These are phyloP conservation scores for Erpornis zantholeuca DNA, from an alignment of 2,113 vertebrate genomes.

Conservation along the genomic window DNA sequence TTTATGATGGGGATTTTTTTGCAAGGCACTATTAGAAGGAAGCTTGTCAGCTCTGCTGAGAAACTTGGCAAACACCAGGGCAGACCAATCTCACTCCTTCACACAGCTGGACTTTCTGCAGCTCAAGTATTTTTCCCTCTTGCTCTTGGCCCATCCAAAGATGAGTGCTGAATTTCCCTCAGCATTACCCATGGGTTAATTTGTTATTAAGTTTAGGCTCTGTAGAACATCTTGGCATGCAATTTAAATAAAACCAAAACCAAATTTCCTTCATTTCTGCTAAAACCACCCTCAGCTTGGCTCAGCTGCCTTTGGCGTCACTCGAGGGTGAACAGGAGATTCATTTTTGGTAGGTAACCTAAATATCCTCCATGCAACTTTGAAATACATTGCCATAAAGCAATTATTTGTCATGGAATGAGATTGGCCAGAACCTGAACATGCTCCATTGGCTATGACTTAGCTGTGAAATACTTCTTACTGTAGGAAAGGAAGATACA, in stretches of 20 bases:
- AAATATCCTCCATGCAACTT: constrained; percentile 11
- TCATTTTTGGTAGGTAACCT: constrained; percentile 15
- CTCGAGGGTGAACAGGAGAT: constrained; percentile 11
- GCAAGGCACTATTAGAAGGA: constrained; percentile 28
- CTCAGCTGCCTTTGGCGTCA: constrained; percentile 36
- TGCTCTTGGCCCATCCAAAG: constrained; percentile 42
- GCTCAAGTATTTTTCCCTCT: constrained; percentile 53
- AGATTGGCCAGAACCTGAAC: neutral
- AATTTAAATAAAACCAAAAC: constrained; percentile 58
- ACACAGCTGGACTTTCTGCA: constrained; percentile 54
- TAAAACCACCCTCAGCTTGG: constrained; percentile 58
- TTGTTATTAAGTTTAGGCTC: constrained; percentile 58
- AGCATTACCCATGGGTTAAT: constrained; percentile 53
- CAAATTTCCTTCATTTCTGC: constrained; percentile 48
- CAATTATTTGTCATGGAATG: neutral
- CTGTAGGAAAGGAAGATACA: constrained; percentile 4
- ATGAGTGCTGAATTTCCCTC: constrained; percentile 56
- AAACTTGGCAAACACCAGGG: constrained; percentile 42
- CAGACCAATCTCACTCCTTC: constrained; percentile 7
- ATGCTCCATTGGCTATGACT: neutral
- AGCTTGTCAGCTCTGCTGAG: constrained; percentile 36
- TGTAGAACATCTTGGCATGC: constrained; percentile 55
- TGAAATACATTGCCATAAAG: neutral
- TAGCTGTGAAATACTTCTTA: constrained; percentile 50
- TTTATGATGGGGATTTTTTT: constrained; percentile 3